These are phyloP conservation scores for Lepus townsendii DNA, from an alignment of 2,797 vertebrate species.

Conservation along the genomic window DNA sequence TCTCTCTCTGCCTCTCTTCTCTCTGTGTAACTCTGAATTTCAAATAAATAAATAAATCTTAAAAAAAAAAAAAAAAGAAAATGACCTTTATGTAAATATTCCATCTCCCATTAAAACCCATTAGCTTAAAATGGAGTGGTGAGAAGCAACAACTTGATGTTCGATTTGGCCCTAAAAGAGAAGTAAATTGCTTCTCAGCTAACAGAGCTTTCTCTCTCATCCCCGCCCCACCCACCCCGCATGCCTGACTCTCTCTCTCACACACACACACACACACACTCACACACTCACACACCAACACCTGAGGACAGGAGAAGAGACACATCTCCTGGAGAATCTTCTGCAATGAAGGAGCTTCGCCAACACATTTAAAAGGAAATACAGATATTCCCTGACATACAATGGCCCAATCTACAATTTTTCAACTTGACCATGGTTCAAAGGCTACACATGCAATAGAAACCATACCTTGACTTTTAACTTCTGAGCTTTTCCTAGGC, in stretches of 20 bases:
- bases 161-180: neutral
- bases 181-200: neutral
- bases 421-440: too few relatives aligned
- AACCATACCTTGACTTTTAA: too few relatives aligned
- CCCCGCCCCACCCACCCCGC: too few relatives aligned
- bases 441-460: too few relatives aligned
- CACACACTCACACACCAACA: neutral
- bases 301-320: neutral
- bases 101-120: neutral
- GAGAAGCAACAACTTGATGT: neutral
- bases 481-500: too few relatives aligned
- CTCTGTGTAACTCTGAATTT: too few relatives aligned
- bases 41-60: too few relatives aligned
- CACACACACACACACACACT: neutral
- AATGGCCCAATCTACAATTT: too few relatives aligned
- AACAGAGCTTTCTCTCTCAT: neutral
- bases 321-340: neutral
- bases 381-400: too few relatives aligned
- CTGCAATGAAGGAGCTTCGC: neutral
- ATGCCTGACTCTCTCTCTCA: neutral
- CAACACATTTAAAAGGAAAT: neutral
- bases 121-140: neutral
- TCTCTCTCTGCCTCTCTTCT: too few relatives aligned
- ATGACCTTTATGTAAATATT: neutral
- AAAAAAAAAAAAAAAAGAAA: too few relatives aligned